These are phyloP conservation scores for Notolabrus celidotus DNA, from an alignment of 2,797 vertebrate species.

Conservation along the genomic window DNA sequence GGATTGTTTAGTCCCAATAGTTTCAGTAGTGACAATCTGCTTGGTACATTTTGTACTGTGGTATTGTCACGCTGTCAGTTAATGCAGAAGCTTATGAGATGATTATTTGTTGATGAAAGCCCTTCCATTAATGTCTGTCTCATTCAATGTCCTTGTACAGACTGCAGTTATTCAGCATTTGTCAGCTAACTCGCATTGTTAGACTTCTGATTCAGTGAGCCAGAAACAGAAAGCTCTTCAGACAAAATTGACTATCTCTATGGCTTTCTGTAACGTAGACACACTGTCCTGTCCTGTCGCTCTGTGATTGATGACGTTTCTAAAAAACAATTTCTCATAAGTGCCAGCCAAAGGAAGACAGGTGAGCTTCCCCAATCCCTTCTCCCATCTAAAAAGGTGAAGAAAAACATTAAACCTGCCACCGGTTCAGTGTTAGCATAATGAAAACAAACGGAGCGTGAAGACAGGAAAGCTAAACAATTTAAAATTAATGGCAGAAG, in stretches of 20 bases:
- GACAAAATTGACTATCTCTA: conserved; percentile 51
- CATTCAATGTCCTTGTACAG: conserved; percentile 26
- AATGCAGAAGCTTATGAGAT: background rate
- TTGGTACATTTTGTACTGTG: background rate
- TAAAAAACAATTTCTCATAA: conserved; percentile 80
- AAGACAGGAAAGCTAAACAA: conserved; percentile 63
- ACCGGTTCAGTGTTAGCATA: conserved; percentile 67
- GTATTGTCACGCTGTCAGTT: background rate
- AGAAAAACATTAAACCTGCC: conserved; percentile 53
- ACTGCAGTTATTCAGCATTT: conserved; percentile 15
- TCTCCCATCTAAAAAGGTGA: conserved; percentile 59
- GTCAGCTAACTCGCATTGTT: conserved; percentile 26
- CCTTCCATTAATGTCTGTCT: conserved; percentile 20
- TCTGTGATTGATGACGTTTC: conserved; percentile 81
- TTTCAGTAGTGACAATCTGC: background rate
- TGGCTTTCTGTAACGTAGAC: conserved; percentile 44
- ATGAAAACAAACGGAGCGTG: conserved; percentile 71
- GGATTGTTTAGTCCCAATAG: background rate
- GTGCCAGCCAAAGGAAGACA: conserved; percentile 57
- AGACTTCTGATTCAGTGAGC: conserved; percentile 21
- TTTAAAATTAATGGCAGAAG: conserved; percentile 68
- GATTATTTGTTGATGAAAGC: background rate
- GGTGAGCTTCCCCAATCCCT: conserved; percentile 70
- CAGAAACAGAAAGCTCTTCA: conserved; percentile 28
- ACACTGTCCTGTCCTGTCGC: conserved; percentile 55